Evolutionary conservation across 2,113 vertebrate species (phyloP), one percentile per base, ranked within the genome.

Genomic region (Ivindomyrus marchei): DNA sequence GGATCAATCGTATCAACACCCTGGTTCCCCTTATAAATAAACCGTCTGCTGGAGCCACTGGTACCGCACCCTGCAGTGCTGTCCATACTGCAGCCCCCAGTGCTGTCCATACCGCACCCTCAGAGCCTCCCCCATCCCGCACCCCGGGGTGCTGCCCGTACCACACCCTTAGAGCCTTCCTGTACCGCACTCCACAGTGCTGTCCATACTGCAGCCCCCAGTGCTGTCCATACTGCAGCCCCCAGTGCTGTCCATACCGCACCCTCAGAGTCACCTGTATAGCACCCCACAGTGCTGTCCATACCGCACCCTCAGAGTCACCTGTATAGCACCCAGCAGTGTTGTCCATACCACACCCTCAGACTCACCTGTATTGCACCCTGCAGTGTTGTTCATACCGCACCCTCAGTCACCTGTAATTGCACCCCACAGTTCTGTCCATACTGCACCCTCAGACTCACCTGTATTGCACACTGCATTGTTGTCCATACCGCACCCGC

Each of bases 21-120:
- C 94, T 93, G 94, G 94, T 94, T 94, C 94, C 94, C 94, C 93
- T 94, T 94, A 95, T 93, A 95, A 95, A 96, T 95, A 94, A 93
- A 93, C 93, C 90, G 36, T 88, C 52, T 42, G 87, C 52, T 62
- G 21, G 36, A 27, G 31, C 36, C 87, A 47, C 15, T 19, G 47
- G 19, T 70, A 15, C 49, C 31, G 3, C 42, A 50, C 47, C 36
- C 31, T 21, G 36, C 15, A 42, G 31, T 66, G 21, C 70, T 62
- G 53, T 58, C 45, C 31, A 17, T 42, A 36, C 36, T 8, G 0
- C 66, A 74, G 27, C 50, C 50, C 4, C 13, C 66, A 36, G n/a
- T 5, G 10, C 8, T 58, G 17, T n/a, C 42, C 27, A 5, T 74
- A 24, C 27, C 27, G 0, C 66, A 36, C 66, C 9, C 11, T 19